These are phyloP conservation scores for Psix sp. DNA, from an alignment of 1,140 invertebrate genomes.

Conservation along the genomic window DNA sequence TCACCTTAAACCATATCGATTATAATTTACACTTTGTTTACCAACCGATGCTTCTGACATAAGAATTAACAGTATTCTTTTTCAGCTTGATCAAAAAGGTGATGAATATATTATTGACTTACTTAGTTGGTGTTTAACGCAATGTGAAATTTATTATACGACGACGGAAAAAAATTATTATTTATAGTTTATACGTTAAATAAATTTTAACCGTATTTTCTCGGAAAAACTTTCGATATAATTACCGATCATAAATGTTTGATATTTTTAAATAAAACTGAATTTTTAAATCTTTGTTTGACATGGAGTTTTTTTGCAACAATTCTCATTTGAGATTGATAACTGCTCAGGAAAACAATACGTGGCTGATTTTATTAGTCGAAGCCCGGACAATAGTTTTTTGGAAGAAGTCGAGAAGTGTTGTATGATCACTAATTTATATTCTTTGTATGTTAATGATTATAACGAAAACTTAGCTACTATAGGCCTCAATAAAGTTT, in stretches of 20 bases:
- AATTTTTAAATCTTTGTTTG: constrained; percentile 1
- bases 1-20: constrained; percentile 1
- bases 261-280: not conserved
- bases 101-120: constrained; percentile 2
- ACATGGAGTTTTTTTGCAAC: constrained; percentile 7
- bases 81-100: not conserved
- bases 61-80: no score
- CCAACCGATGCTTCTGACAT: constrained; percentile 3
- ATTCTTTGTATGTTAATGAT: not conserved
- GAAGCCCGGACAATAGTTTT: not conserved
- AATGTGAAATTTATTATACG: constrained; percentile 5
- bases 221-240: constrained; percentile 4
- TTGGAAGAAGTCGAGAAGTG: not conserved
- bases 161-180: constrained; percentile 8
- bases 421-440: not conserved
- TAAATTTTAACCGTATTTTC: constrained; percentile 1
- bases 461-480: not conserved
- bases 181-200: constrained; percentile 5
- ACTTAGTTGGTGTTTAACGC: constrained; percentile 9
- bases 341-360: constrained; percentile 1
- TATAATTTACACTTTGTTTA: not conserved
- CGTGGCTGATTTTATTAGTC: constrained; percentile 10
- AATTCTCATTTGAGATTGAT: constrained; percentile 7
- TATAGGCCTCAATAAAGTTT: not conserved
- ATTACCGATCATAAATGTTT: constrained; percentile 4